A percentile compares a stretch with the other conserved stretches of the same genome.
phyloP scores from a whole-genome alignment of 2,888 invertebrate genomes.

The Sacculina carcini region DNA sequence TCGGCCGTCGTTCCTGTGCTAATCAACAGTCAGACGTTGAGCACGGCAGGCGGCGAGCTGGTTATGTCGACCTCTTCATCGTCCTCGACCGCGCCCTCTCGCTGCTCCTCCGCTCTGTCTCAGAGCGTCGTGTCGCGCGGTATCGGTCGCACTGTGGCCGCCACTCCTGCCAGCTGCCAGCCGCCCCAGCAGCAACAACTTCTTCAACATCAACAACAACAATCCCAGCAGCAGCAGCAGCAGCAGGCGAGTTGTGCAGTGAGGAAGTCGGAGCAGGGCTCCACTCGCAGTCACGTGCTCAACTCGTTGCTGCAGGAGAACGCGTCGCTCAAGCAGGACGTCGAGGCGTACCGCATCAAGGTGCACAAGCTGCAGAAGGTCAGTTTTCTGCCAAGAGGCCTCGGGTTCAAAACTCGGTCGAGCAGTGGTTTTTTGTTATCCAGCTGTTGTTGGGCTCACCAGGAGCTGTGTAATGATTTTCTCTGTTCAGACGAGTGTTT shows the following conservation, averaged over 20 bases:
- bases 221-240: not conserved
- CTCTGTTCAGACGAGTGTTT: not conserved
- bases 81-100: too few relatives aligned
- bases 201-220: not conserved
- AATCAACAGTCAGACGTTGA: too few relatives aligned
- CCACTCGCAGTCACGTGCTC: slow-evolving; percentile 36
- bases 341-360: slow-evolving; percentile 53
- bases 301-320: slow-evolving; percentile 62
- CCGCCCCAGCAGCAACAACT: too few relatives aligned
- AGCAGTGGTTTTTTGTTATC: not conserved
- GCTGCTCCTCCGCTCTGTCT: too few relatives aligned
- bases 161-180: too few relatives aligned
- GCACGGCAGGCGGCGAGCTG: too few relatives aligned
- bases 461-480: not conserved
- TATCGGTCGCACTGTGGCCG: too few relatives aligned
- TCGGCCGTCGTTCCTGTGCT: too few relatives aligned
- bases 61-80: too few relatives aligned
- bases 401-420: too few relatives aligned
- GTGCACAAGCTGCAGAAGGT: slow-evolving; percentile 66
- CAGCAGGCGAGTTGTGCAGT: slow-evolving; percentile 8
- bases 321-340: slow-evolving; percentile 48
- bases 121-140: not conserved
- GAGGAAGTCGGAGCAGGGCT: slow-evolving; percentile 12
- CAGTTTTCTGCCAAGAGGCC: too few relatives aligned
- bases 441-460: not conserved